Evolutionary conservation across 2,888 invertebrate genomes (phyloP).

Genomic region (Cancer borealis): DNA sequence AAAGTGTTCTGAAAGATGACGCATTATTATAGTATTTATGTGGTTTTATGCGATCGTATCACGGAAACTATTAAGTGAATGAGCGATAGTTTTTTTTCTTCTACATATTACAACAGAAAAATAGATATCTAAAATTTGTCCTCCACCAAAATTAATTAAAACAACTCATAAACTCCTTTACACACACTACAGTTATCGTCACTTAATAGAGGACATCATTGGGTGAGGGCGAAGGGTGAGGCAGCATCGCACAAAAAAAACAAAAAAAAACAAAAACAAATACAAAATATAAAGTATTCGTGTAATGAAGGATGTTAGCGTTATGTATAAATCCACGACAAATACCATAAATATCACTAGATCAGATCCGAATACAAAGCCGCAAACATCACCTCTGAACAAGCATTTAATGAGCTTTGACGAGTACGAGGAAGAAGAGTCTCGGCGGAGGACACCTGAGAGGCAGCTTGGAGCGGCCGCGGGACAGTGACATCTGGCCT

Average conservation of each 20-base stretch:
- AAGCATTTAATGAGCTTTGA: constrained; percentile 35
- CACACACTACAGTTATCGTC: neutral
- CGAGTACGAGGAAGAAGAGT: neutral
- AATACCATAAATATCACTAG: neutral
- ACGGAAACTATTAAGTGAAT: neutral
- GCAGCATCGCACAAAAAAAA: neutral
- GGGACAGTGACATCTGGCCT: constrained; percentile 6
- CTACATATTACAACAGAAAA: neutral
- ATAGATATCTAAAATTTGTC: neutral
- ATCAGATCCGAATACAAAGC: constrained; percentile 1
- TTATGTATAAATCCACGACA: neutral
- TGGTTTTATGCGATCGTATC: neutral
- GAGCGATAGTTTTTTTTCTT: neutral
- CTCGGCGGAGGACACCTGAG: neutral
- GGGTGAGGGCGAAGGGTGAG: neutral
- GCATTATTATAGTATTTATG: neutral
- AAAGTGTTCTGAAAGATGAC: neutral
- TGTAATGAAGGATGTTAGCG: neutral
- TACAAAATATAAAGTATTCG: neutral
- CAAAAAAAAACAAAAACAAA: neutral
- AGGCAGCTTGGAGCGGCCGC: neutral
- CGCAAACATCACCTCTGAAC: constrained; percentile 37
- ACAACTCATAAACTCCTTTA: neutral
- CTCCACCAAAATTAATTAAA: neutral
- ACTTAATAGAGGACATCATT: neutral